Evolutionary conservation across 2,113 vertebrate genomes (phyloP), one percentile per base, ranked within the genome.

Genomic region (Dolichallabes microphthalmus): DNA sequence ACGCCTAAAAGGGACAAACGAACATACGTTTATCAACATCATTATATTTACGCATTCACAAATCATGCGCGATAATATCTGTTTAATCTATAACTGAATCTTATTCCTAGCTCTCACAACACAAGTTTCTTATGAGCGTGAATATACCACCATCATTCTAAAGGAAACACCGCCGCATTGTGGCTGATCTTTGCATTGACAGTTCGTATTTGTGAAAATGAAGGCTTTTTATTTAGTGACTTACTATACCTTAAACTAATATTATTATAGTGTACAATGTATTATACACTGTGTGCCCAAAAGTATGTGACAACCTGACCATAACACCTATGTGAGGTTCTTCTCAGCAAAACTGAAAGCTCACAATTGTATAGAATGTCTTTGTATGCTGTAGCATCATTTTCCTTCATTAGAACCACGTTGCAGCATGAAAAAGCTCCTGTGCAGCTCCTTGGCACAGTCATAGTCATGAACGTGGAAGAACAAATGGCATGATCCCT

Each of bases 1-100:
- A 11, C 78, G 91, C 86, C 95, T 96, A 22, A 2, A 57, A 55
- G 85, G n/a, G 76, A 60, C 14, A 76, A 17, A 84, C 11, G 35
- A 10, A 82, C 58, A 78, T 4, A 83, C 45, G 68, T 22, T 14
- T 39, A 27, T 52, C 25, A 22, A 30, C 69, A 64, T 32, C 14
- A 66, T 82, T 19, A n/a, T 32, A 69, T 27, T 55, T 30, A 74
- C 20, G 83, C 2, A 25, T 32, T 17, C 14, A 68, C 39, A 22
- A 60, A 79, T 5, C 4, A 45, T 50, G 25, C 50, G 1, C 66
- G 19, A 30, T 55, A 53, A 63, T 84, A 50, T 64, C 0, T 77
- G 22, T 84, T 57, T 11, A n/a, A 64, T 22, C 30, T 11, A 17
- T 69, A 32, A 22, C 27, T n/a, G 19, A 32, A 22, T 64, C 22